Conservation (phyloP, 2,888 invertebrate species). For the Liposcelis brunnea region DNA sequence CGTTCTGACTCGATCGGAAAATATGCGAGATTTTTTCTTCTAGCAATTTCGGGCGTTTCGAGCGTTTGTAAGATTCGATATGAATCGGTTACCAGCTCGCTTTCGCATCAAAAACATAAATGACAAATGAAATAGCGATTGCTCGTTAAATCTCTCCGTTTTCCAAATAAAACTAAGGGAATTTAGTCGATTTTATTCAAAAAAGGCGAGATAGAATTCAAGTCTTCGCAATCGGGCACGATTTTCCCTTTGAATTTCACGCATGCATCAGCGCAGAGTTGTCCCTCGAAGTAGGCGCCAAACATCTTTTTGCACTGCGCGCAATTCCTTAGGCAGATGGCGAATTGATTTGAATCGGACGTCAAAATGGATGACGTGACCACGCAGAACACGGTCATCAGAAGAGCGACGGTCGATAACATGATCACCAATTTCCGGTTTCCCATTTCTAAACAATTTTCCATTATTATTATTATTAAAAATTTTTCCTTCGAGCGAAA, state of each 20-base stretch:
- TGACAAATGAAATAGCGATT: too few relatives aligned
- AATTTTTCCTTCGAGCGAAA: too few relatives aligned
- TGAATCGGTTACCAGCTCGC: too few relatives aligned
- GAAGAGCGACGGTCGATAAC: constrained; percentile 14
- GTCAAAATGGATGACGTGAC: constrained; percentile 8
- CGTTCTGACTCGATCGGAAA: too few relatives aligned
- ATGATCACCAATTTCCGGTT: constrained; percentile 15
- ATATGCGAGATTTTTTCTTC: too few relatives aligned
- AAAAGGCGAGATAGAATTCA: constrained; percentile 62
- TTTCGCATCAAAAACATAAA: too few relatives aligned
- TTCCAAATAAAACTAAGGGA: too few relatives aligned
- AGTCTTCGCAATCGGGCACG: constrained; percentile 72
- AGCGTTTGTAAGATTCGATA: too few relatives aligned
- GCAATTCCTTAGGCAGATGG: constrained; percentile 68
- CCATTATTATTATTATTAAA: too few relatives aligned
- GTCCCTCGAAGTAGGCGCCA: constrained; percentile 71
- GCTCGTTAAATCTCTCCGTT: too few relatives aligned
- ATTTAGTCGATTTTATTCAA: constrained; percentile 40
- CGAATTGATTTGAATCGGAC: constrained; percentile 22
- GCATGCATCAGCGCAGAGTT: constrained; percentile 70
- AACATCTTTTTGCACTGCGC: constrained; percentile 82
- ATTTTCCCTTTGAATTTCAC: constrained; percentile 66
- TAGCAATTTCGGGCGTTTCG: too few relatives aligned
- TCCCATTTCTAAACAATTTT: too few relatives aligned
- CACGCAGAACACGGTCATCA: constrained; percentile 11